Evolutionary conservation across 2,888 invertebrate genomes (phyloP).

Genomic region (Lingula anatina): DNA sequence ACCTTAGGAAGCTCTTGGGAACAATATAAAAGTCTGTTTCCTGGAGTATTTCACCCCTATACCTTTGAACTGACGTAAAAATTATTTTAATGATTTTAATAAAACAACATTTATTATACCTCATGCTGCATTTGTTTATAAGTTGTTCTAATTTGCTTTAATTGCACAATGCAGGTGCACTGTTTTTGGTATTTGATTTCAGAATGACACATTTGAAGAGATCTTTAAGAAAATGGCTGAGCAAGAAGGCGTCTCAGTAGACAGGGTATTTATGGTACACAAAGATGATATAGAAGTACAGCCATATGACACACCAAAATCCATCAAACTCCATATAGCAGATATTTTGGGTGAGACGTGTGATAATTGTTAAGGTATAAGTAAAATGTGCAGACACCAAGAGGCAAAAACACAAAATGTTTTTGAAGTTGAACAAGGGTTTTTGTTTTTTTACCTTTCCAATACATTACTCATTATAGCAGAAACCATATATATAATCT

Average conservation of each 20-base stretch:
- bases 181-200: background rate
- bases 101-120: too few relatives aligned
- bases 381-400: too few relatives aligned
- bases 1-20: too few relatives aligned
- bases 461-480: too few relatives aligned
- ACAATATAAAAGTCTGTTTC: background rate
- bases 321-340: background rate
- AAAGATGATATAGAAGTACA: background rate
- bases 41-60: background rate
- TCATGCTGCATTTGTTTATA: too few relatives aligned
- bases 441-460: background rate
- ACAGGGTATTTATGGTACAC: background rate
- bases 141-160: background rate
- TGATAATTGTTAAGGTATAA: too few relatives aligned
- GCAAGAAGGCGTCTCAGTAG: background rate
- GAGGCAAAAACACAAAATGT: too few relatives aligned
- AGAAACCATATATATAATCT: too few relatives aligned
- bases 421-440: too few relatives aligned
- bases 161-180: background rate
- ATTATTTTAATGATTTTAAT: too few relatives aligned
- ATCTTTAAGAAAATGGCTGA: background rate
- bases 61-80: background rate
- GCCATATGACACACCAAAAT: background rate
- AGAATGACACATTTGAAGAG: background rate
- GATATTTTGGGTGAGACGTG: background rate